A percentile compares a stretch with the other conserved stretches of the same genome.
Evolutionary conservation across 1,140 invertebrate genomes (phyloP).

Genomic region (Prorops nasuta): DNA sequence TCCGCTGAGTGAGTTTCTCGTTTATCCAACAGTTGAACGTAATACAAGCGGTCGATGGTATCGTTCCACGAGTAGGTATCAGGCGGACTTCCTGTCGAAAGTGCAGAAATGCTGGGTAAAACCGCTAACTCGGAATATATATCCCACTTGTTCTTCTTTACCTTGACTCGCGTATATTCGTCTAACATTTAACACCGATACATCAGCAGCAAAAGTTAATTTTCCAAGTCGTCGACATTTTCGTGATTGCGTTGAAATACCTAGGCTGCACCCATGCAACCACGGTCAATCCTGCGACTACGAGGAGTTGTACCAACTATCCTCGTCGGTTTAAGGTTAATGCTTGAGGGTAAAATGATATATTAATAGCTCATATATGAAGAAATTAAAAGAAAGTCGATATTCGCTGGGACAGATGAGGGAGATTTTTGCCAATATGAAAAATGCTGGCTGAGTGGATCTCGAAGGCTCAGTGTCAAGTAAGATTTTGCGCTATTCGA

Average conservation of each 20-base stretch:
- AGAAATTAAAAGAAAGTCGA: background rate
- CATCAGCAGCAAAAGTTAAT: background rate
- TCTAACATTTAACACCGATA: background rate
- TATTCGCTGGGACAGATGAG: background rate
- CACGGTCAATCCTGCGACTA: too few relatives aligned
- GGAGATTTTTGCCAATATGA: background rate
- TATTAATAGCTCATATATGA: too few relatives aligned
- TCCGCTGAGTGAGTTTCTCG: constrained; percentile 4
- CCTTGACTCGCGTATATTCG: background rate
- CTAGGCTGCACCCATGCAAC: background rate
- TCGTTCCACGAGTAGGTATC: constrained; percentile 25
- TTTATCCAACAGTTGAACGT: constrained; percentile 10
- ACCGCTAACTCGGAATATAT: background rate
- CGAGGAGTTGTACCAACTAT: too few relatives aligned
- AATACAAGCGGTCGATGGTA: constrained; percentile 22
- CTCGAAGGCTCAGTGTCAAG: background rate
- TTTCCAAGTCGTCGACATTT: background rate
- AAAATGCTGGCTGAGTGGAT: background rate
- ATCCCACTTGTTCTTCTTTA: background rate
- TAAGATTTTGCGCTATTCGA: too few relatives aligned
- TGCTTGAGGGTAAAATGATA: too few relatives aligned
- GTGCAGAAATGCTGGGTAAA: background rate
- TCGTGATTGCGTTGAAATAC: background rate
- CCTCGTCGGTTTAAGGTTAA: too few relatives aligned
- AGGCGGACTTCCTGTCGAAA: constrained; percentile 16